Conservation (phyloP, 2,113 vertebrate species). For the Glaucomys volans region DNA sequence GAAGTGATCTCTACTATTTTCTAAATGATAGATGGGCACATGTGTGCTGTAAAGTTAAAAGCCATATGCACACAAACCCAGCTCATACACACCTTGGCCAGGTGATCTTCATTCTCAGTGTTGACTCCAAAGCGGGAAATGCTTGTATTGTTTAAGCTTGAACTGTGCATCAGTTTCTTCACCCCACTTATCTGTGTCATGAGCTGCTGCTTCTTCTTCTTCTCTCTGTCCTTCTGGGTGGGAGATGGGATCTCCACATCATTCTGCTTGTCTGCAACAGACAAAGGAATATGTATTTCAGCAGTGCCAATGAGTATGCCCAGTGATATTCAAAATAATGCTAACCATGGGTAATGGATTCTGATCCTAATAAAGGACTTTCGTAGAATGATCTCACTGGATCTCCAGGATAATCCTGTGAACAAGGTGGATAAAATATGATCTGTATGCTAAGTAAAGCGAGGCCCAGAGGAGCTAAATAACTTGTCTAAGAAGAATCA, state of each 20-base stretch:
- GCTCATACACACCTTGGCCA: slow-evolving; percentile 92
- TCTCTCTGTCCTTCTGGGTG: slow-evolving; percentile 95
- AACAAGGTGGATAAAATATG: not conserved
- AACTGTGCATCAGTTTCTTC: slow-evolving; percentile 94
- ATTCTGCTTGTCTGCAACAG: slow-evolving; percentile 95
- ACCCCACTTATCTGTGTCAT: slow-evolving; percentile 98
- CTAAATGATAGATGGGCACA: not conserved
- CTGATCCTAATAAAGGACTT: not conserved
- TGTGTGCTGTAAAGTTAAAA: not conserved
- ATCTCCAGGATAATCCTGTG: not conserved
- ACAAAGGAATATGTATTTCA: slow-evolving; percentile 12
- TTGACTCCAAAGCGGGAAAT: slow-evolving; percentile 96
- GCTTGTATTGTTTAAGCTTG: slow-evolving; percentile 92
- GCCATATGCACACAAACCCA: rapidly evolving
- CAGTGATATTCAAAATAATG: not conserved
- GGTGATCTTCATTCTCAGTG: slow-evolving; percentile 96
- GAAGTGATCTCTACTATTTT: not conserved
- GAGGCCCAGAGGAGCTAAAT: not conserved
- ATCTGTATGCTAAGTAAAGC: not conserved
- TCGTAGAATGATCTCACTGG: not conserved
- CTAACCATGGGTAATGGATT: not conserved
- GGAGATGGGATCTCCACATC: slow-evolving; percentile 98
- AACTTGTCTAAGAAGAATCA: not conserved
- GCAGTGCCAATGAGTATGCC: not conserved
- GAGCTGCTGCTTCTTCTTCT: slow-evolving; percentile 96